Conservation (phyloP, 2,888 invertebrate genomes). For the Lutraria lutraria region DNA sequence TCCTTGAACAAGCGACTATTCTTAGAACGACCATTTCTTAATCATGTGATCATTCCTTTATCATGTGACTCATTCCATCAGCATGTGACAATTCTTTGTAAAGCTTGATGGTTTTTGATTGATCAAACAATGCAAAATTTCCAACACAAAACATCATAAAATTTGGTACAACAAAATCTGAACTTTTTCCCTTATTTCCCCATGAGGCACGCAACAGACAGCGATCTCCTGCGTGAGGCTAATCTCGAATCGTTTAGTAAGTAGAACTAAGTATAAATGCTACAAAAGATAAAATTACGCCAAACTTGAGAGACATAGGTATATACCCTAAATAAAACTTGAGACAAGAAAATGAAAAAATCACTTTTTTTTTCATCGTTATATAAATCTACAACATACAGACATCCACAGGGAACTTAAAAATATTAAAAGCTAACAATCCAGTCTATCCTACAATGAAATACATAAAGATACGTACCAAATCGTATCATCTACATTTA, state of each 20-base stretch:
- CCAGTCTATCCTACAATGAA: background rate
- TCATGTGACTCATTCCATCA: too few relatives aligned
- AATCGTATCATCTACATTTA: conserved; percentile 9
- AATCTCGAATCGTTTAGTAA: background rate
- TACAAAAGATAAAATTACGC: background rate
- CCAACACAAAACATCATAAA: background rate
- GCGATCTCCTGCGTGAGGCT: background rate
- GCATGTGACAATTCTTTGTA: too few relatives aligned
- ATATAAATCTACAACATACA: conserved; percentile 14
- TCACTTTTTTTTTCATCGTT: background rate
- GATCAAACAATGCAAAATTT: background rate
- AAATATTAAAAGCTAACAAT: background rate
- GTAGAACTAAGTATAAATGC: background rate
- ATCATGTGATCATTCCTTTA: too few relatives aligned
- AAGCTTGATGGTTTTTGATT: too few relatives aligned
- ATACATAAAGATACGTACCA: background rate
- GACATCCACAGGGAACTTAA: conserved; percentile 11
- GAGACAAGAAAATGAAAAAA: background rate
- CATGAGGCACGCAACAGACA: background rate
- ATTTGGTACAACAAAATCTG: background rate
- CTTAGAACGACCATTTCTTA: too few relatives aligned
- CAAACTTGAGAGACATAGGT: background rate
- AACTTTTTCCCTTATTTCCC: background rate
- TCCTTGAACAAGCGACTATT: too few relatives aligned
- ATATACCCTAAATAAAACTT: background rate